phyloP scores from a whole-genome alignment of 92 coral and sea anemone species.

The Bergia sp. region DNA sequence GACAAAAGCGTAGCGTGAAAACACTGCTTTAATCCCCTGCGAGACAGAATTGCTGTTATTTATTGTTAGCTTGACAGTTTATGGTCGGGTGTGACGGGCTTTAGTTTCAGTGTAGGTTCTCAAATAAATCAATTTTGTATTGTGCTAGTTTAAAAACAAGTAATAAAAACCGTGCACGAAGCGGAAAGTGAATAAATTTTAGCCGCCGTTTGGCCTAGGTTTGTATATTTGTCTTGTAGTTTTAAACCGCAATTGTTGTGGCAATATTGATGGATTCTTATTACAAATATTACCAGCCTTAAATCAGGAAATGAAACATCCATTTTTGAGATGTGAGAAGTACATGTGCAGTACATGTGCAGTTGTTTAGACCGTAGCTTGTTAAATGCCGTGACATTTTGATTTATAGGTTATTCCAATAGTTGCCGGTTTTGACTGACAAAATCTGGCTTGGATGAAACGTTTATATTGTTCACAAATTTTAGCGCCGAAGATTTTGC shows the following conservation, averaged over 20 bases:
- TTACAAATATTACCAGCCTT: background rate
- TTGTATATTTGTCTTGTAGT: background rate
- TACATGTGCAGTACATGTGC: background rate
- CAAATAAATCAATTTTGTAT: background rate
- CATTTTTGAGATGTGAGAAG: background rate
- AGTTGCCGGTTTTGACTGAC: background rate
- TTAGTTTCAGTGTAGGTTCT: background rate
- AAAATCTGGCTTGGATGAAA: background rate
- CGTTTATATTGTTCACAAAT: background rate
- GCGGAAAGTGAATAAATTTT: background rate
- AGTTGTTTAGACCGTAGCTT: background rate
- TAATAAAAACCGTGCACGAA: background rate
- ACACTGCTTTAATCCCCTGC: background rate
- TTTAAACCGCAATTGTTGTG: background rate
- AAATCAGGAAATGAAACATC: background rate
- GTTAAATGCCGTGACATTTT: background rate
- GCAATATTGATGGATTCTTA: background rate
- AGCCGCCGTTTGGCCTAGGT: background rate
- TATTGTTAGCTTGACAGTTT: background rate
- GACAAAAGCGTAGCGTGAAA: no score
- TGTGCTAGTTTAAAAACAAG: background rate
- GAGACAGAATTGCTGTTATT: background rate
- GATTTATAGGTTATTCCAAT: background rate
- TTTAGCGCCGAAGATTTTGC: conserved; percentile 3
- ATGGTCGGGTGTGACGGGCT: background rate